Evolutionary conservation across 2,888 invertebrate species (phyloP).

Genomic region (Folsomia candida): DNA sequence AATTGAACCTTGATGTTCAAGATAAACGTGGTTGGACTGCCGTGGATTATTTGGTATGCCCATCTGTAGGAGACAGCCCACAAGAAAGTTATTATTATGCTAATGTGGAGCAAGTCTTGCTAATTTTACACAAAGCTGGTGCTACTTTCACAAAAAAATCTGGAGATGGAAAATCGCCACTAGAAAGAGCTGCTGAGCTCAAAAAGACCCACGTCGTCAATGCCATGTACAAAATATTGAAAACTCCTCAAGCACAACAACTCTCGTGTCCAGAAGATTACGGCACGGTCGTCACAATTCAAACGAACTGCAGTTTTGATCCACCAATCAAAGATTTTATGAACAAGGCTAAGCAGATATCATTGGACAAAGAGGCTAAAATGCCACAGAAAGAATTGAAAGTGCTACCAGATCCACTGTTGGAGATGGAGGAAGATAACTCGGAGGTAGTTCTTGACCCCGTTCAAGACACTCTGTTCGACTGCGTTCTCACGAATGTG

Average conservation of each 20-base stretch:
- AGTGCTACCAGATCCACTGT: constrained; percentile 33
- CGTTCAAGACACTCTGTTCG: constrained; percentile 54
- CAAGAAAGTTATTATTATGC: constrained; percentile 22
- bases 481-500: constrained; percentile 57
- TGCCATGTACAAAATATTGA: constrained; percentile 21
- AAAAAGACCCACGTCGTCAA: constrained; percentile 21
- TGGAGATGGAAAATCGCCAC: constrained; percentile 22
- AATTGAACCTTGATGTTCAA: constrained; percentile 16
- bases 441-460: constrained; percentile 53
- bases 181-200: constrained; percentile 23
- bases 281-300: constrained; percentile 1
- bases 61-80: constrained; percentile 7
- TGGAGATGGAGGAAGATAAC: constrained; percentile 25
- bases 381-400: constrained; percentile 19
- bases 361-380: constrained; percentile 6
- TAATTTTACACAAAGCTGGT: constrained; percentile 22
- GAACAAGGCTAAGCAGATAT: constrained; percentile 12
- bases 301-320: background rate
- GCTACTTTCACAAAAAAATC: constrained; percentile 7
- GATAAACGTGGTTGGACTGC: constrained; percentile 43
- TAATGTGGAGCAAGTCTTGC: constrained; percentile 25
- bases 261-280: background rate
- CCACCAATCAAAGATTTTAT: constrained; percentile 25
- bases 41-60: constrained; percentile 37
- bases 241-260: constrained; percentile 11